Conservation (phyloP, 2,113 vertebrate species). For the Hyla sarda region DNA sequence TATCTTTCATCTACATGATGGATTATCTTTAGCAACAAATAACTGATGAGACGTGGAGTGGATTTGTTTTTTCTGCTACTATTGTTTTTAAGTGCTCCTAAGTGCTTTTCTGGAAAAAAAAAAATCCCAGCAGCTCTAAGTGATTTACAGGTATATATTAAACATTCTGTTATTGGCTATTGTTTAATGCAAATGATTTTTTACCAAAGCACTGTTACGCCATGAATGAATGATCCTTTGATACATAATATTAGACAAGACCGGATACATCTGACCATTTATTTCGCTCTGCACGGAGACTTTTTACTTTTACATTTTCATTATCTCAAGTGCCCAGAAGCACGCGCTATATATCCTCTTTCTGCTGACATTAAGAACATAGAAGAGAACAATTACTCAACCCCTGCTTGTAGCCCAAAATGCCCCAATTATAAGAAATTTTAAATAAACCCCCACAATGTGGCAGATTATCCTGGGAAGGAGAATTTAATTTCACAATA, state of each 20-base stretch:
- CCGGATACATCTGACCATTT: conserved; percentile 40
- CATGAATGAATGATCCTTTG: conserved; percentile 16
- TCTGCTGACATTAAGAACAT: conserved; percentile 40
- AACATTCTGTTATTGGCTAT: conserved; percentile 31
- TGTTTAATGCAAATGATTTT: conserved; percentile 56
- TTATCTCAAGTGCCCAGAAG: conserved; percentile 51
- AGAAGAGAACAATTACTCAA: conserved; percentile 12
- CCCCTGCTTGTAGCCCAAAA: background rate
- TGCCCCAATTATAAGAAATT: conserved; percentile 31
- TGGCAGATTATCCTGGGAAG: background rate
- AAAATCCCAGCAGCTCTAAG: background rate
- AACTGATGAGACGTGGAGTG: conserved; percentile 11
- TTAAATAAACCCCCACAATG: background rate
- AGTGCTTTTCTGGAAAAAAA: conserved; percentile 36
- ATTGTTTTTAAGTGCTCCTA: conserved; percentile 38
- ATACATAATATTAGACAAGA: conserved; percentile 60
- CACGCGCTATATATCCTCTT: background rate
- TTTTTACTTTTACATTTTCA: conserved; percentile 8
- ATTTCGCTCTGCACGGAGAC: conserved; percentile 55
- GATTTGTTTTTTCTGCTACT: background rate
- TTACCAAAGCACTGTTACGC: conserved; percentile 22
- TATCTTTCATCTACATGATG: conserved; percentile 20
- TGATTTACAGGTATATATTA: conserved; percentile 49
- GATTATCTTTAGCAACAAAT: conserved; percentile 22
- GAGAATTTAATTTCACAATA: background rate